A percentile compares a stretch with the other conserved stretches of the same genome.
phyloP scores from a whole-genome alignment of 2,113 vertebrate genomes.

The Pundamilia nyererei region DNA sequence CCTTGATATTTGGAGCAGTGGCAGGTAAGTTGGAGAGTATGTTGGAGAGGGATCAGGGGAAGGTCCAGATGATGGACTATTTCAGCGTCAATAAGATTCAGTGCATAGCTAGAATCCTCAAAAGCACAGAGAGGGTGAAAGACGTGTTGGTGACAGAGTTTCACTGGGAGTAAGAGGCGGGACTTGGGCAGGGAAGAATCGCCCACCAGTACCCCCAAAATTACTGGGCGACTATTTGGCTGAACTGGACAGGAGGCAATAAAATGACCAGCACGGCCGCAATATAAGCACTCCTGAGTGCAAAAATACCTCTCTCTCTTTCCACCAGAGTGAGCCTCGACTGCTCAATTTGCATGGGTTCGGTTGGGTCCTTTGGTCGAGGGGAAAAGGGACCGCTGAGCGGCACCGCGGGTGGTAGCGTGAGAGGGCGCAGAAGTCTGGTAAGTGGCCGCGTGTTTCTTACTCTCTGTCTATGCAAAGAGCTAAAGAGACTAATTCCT shows the following conservation, averaged over 20 bases:
- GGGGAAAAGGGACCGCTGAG: fast-evolving
- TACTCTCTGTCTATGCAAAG: background rate
- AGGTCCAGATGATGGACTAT: background rate
- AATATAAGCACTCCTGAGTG: background rate
- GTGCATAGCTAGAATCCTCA: background rate
- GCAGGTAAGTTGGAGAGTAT: background rate
- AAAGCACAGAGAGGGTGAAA: background rate
- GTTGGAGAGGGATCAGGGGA: background rate
- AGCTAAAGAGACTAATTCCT: background rate
- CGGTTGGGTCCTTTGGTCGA: fast-evolving
- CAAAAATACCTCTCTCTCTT: background rate
- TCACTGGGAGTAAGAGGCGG: background rate
- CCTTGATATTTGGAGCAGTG: background rate
- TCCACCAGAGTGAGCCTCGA: background rate
- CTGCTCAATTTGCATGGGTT: background rate
- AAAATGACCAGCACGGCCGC: background rate
- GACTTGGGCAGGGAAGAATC: fast-evolving
- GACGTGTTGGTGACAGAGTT: background rate
- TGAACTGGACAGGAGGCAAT: background rate
- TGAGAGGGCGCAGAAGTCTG: fast-evolving
- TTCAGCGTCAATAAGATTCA: background rate
- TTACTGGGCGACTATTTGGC: background rate
- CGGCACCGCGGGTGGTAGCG: fast-evolving
- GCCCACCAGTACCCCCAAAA: background rate
- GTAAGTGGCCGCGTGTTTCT: fast-evolving